Evolutionary conservation across 53 echinoderm and acorn worm genomes (phyloP).

Genomic region (Patiria pectinifera): DNA sequence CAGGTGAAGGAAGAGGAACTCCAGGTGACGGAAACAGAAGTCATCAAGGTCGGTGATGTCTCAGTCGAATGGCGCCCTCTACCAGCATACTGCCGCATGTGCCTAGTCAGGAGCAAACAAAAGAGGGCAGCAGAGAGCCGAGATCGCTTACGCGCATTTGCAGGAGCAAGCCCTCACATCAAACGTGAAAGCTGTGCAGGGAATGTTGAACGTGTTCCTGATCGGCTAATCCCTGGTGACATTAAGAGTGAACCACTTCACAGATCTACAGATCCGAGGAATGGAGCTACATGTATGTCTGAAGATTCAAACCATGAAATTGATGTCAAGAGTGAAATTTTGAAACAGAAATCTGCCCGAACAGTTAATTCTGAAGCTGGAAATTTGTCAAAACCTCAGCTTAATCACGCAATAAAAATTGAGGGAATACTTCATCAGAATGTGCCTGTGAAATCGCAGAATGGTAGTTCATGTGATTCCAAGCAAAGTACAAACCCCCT

Average conservation of each 20-base stretch:
- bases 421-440: background rate
- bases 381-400: background rate
- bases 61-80: conserved; percentile 36
- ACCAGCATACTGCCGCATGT: conserved; percentile 23
- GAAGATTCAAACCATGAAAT: background rate
- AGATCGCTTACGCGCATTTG: background rate
- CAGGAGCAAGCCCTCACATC: background rate
- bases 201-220: background rate
- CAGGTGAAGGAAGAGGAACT: conserved; percentile 1
- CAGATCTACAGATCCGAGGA: background rate
- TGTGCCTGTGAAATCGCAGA: background rate
- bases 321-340: background rate
- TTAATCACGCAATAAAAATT: background rate
- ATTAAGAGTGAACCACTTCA: background rate
- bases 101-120: conserved; percentile 31
- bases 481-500: background rate
- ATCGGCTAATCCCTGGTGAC: background rate
- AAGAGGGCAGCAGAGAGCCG: conserved; percentile 12
- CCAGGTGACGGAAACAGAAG: background rate
- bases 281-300: background rate
- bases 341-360: background rate
- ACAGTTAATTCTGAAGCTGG: background rate
- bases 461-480: background rate
- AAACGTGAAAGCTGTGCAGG: background rate
- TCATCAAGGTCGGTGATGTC: conserved; percentile 28